Conservation (phyloP, 2,797 vertebrate species). For the Hemitrygon akajei region DNA sequence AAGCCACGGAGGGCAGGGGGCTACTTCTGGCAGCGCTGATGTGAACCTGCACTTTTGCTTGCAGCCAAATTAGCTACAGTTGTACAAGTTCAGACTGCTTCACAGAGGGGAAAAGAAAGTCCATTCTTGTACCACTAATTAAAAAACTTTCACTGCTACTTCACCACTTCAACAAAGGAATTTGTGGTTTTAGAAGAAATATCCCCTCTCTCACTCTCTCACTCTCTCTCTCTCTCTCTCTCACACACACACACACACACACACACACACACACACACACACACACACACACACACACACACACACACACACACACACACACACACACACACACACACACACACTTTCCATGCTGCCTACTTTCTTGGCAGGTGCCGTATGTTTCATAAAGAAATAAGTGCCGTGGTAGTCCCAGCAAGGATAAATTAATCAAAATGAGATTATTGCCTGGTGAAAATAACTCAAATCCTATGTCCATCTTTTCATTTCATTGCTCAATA, state of each 20-base stretch:
- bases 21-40: slow-evolving; percentile 52
- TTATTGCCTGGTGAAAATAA: neutral
- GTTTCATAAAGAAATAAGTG: neutral
- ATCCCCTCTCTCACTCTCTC: slow-evolving; percentile 33
- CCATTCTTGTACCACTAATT: slow-evolving; percentile 44
- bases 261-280: slow-evolving; percentile 17
- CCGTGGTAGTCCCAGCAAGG: neutral
- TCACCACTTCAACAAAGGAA: slow-evolving; percentile 5
- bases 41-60: slow-evolving; percentile 56
- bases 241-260: neutral
- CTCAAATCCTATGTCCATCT: neutral
- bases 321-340: neutral
- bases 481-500: neutral
- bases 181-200: slow-evolving; percentile 29
- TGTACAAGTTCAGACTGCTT: slow-evolving; percentile 59
- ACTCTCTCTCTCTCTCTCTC: too few species aligned
- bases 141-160: slow-evolving; percentile 39
- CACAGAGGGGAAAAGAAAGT: slow-evolving; percentile 50
- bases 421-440: neutral
- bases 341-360: slow-evolving; percentile 10
- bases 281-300: slow-evolving; percentile 23
- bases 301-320: neutral
- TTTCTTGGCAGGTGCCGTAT: neutral
- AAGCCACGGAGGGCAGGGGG: slow-evolving; percentile 39
- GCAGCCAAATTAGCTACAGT: slow-evolving; percentile 65